phyloP scores from a whole-genome alignment of 2,888 invertebrate genomes.

The Agapetus fuscipes region DNA sequence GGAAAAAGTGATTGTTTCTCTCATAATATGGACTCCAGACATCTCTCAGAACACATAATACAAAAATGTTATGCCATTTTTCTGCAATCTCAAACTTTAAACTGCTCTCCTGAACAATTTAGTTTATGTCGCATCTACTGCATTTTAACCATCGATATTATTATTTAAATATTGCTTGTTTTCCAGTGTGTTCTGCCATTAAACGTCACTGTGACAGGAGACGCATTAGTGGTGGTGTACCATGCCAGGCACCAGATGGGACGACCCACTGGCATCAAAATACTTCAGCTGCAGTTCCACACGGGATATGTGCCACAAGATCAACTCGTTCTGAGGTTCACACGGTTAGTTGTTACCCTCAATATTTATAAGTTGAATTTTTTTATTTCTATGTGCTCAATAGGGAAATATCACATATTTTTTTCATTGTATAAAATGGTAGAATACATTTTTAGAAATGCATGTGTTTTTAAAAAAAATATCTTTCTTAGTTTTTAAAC shows the following conservation, averaged over 20 bases:
- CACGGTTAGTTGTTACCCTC: slow-evolving; percentile 47
- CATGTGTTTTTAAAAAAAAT: not conserved
- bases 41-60: no score
- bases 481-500: no score
- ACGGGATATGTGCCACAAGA: slow-evolving; percentile 74
- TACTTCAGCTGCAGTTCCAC: slow-evolving; percentile 81
- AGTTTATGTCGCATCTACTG: no score
- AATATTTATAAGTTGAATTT: not conserved
- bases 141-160: no score
- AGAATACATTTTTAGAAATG: not conserved
- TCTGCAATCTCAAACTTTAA: no score
- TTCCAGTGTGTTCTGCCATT: slow-evolving; percentile 48
- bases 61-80: no score
- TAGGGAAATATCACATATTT: no score
- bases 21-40: no score
- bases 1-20: no score
- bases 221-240: slow-evolving; percentile 70
- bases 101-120: no score
- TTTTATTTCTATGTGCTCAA: not conserved
- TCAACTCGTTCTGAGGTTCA: slow-evolving; percentile 66
- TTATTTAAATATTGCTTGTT: not conserved
- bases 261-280: slow-evolving; percentile 72
- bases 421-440: no score
- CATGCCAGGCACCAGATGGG: slow-evolving; percentile 85
- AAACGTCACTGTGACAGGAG: slow-evolving; percentile 73